Evolutionary conservation across 2,113 vertebrate genomes (phyloP), one percentile per base, ranked within the genome.

Genomic region (Phrynocephalus versicolor): DNA sequence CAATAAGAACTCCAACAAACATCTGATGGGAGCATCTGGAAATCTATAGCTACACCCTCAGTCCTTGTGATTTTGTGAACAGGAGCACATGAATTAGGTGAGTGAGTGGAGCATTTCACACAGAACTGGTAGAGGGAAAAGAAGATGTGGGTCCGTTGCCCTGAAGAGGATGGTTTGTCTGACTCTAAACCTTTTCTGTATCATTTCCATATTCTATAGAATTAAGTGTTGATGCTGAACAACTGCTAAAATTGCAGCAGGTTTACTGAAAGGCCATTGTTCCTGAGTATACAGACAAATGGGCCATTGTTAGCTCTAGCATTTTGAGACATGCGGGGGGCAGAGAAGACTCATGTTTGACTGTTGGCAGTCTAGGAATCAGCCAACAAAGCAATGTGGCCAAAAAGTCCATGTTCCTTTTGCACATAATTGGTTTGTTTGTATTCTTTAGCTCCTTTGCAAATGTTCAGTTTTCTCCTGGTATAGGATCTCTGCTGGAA

Each of bases 221-320:
- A 45, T 45, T 77, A n/a, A 12, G 4, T 57, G 75, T 33, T 16
- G 51, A 57, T 45, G 19, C 2, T 77, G 45, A 51, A 51, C 45
- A 51, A 51, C 5, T 51, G 51, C n/a, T 55, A 23, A 55, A 55
- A 57, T 33, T 55, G 73, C 41, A 75, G 55, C n/a, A n/a, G 57
- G 51, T 76, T 76, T 6, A 15, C 55, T 55, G 45, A 27, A n/a
- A 57, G 55, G n/a, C 30, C 6, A 7, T 76, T 57, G 30, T n/a
- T n/a, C 15, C 25, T 75, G 27, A 6, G 45, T 4, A 76, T 76
- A 27, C 72, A 74, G 25, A 74, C 9, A 27, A 27, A 57, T 57
- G 18, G 14, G 41, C 27, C 51, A n/a, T 76, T 27, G 10, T 37
- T 84, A 78, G 69, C 78, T 89, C 89, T 85, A 91, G 83, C 73